Percentiles rank a stretch among this genome's conserved stretches.
phyloP scores from a whole-genome alignment of 1,140 invertebrate species.

The Brachystomella parvula region DNA sequence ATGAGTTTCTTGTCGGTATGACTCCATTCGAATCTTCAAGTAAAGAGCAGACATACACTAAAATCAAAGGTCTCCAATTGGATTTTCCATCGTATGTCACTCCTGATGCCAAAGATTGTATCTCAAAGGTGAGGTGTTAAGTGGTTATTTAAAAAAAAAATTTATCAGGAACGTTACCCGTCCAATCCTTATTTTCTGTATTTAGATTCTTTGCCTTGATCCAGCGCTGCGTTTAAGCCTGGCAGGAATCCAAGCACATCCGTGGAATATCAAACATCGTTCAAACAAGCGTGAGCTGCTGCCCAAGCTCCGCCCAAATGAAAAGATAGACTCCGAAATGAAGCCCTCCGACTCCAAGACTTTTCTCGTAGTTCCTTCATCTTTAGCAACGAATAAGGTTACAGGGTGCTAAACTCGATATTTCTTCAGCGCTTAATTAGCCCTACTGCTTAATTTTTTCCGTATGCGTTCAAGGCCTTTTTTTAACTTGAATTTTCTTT shows the following conservation, averaged over 20 bases:
- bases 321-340: conserved; percentile 1
- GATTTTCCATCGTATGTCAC: conserved; percentile 64
- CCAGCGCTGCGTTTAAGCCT: conserved; percentile 63
- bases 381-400: not conserved
- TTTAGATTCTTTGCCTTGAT: conserved; percentile 59
- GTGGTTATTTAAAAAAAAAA: not conserved
- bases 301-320: conserved; percentile 23
- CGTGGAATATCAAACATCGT: conserved; percentile 57
- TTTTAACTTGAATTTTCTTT: too few species aligned
- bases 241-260: conserved; percentile 63
- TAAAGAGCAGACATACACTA: conserved; percentile 66
- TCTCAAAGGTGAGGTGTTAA: conserved; percentile 61
- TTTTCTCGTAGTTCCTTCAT: not conserved
- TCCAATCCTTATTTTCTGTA: not conserved
- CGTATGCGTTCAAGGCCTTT: too few species aligned
- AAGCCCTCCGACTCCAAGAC: not conserved
- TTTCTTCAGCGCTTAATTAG: too few species aligned
- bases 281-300: conserved; percentile 15
- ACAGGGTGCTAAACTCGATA: not conserved
- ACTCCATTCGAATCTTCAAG: conserved; percentile 86
- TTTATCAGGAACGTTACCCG: conserved; percentile 7
- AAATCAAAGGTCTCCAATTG: conserved; percentile 66
- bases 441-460: not conserved
- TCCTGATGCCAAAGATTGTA: conserved; percentile 69
- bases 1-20: conserved; percentile 86